Evolutionary conservation across 2,113 vertebrate species (phyloP).

Genomic region (Cepphus grylle): DNA sequence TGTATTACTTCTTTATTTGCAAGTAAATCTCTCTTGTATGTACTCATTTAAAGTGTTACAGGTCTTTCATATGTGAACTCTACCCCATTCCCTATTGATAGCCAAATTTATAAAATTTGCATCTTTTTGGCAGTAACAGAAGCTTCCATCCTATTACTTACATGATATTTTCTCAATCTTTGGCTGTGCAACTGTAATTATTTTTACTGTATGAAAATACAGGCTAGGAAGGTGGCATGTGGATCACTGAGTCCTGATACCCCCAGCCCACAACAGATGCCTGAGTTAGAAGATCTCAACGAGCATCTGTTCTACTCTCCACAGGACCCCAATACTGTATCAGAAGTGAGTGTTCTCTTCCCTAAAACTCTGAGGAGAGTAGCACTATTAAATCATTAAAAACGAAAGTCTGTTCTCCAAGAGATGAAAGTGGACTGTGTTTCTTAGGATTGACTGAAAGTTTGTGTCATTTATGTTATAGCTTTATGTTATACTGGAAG

Average conservation of each 20-base stretch:
- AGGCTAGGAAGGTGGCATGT: not conserved
- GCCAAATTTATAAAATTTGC: not conserved
- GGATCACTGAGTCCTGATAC: not conserved
- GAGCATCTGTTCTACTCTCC: not conserved
- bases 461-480: not conserved
- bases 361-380: not conserved
- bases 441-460: not conserved
- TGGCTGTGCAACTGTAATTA: not conserved
- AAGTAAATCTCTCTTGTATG: not conserved
- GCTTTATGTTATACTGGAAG: not conserved
- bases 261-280: not conserved
- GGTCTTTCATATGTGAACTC: not conserved
- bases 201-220: not conserved
- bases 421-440: not conserved
- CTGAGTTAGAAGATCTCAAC: not conserved
- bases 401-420: not conserved
- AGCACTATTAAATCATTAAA: not conserved
- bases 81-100: not conserved
- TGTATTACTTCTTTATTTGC: not conserved
- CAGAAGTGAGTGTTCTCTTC: not conserved
- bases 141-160: not conserved
- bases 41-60: not conserved
- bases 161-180: not conserved
- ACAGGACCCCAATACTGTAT: not conserved
- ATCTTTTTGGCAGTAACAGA: not conserved